A percentile compares a stretch with the other conserved stretches of the same genome.
phyloP scores from a whole-genome alignment of 2,797 vertebrate species.

The Etheostoma perlongum region DNA sequence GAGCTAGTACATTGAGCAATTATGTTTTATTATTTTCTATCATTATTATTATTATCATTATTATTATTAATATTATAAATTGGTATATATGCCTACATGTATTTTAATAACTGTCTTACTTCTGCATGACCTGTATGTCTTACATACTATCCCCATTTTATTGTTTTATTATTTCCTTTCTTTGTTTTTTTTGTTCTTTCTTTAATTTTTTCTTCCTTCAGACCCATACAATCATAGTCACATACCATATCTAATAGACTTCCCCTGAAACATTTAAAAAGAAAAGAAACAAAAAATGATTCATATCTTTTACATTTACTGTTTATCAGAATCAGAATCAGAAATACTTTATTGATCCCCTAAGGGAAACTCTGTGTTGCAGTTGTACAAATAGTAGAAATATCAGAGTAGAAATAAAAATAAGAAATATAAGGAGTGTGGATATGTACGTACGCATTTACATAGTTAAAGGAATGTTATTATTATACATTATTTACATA shows the following conservation, averaged over 20 bases:
- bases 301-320: not conserved
- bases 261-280: not conserved
- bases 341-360: too few species aligned
- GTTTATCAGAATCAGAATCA: too few species aligned
- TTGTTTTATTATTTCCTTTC: not conserved
- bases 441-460: too few species aligned
- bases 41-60: not conserved
- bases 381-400: too few species aligned
- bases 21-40: too few species aligned
- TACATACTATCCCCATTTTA: not conserved
- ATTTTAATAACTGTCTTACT: not conserved
- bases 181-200: not conserved
- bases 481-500: too few species aligned
- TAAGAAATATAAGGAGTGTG: too few species aligned
- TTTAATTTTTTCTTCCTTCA: not conserved
- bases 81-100: not conserved
- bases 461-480: too few species aligned
- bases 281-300: not conserved
- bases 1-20: too few species aligned
- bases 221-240: not conserved
- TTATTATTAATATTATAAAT: not conserved
- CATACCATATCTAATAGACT: not conserved
- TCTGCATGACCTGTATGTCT: not conserved
- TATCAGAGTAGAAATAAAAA: too few species aligned
- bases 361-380: too few species aligned